These are phyloP conservation scores for Fukomys damarensis DNA, from an alignment of 2,113 vertebrate species.

Conservation along the genomic window DNA sequence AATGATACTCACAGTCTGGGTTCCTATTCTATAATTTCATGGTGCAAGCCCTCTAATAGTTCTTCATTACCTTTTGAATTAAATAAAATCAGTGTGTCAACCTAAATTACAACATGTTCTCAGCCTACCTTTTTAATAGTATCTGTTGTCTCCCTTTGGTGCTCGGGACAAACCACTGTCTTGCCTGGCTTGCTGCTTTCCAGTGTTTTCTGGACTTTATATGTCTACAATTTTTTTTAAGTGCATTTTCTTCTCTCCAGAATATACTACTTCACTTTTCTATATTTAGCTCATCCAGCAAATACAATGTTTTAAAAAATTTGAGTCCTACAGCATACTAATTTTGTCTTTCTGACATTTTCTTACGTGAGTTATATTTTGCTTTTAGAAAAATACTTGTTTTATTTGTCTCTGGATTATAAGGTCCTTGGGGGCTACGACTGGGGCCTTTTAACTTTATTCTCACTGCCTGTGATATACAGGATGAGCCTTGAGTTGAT, in stretches of 20 bases:
- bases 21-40: background rate
- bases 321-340: background rate
- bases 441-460: background rate
- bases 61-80: background rate
- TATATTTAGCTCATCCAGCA: background rate
- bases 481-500: background rate
- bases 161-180: background rate
- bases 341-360: constrained; percentile 18
- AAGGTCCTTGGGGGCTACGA: background rate
- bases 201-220: background rate
- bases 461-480: background rate
- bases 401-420: background rate
- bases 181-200: background rate
- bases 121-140: background rate
- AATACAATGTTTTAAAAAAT: background rate
- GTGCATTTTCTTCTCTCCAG: background rate
- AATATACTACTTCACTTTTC: background rate
- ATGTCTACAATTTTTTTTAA: background rate
- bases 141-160: background rate
- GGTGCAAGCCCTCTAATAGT: background rate
- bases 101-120: background rate
- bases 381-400: background rate
- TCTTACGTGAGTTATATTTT: background rate
- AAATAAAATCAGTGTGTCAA: background rate
- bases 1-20: background rate